Percentiles rank a stretch among this genome's conserved stretches.
Evolutionary conservation across 2,888 invertebrate genomes (phyloP).

Genomic region (Microctonus hyperodae): DNA sequence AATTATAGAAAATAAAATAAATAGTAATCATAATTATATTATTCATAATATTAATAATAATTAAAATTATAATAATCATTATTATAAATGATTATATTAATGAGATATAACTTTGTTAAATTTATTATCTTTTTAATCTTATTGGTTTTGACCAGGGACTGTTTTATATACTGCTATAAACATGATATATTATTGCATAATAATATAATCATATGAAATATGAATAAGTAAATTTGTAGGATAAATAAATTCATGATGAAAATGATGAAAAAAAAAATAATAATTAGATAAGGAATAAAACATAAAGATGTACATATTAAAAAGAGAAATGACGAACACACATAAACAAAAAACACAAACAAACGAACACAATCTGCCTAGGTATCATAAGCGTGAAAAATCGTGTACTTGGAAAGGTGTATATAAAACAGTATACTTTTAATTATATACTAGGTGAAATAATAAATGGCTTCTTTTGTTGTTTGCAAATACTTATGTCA

Average conservation of each 20-base stretch:
- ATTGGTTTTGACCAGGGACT: slow-evolving; percentile 62
- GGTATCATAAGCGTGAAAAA: slow-evolving; percentile 55
- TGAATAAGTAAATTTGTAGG: slow-evolving; percentile 18
- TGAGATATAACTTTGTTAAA: slow-evolving; percentile 60
- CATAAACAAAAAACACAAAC: slow-evolving; percentile 48
- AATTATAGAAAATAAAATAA: slow-evolving; percentile 46
- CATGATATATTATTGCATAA: slow-evolving; percentile 56
- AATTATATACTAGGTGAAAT: slow-evolving; percentile 61
- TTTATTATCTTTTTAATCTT: slow-evolving; percentile 59
- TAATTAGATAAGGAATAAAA: slow-evolving; percentile 16
- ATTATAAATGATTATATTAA: slow-evolving; percentile 45
- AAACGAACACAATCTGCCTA: slow-evolving; percentile 57
- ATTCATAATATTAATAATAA: slow-evolving; percentile 8
- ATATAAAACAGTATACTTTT: slow-evolving; percentile 64
- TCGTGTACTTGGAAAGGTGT: slow-evolving; percentile 62
- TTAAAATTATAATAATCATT: not conserved
- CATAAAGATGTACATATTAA: slow-evolving; percentile 38
- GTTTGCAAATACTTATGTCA: slow-evolving; percentile 54
- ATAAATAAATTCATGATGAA: slow-evolving; percentile 24
- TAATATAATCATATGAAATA: slow-evolving; percentile 52
- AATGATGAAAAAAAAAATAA: slow-evolving; percentile 38
- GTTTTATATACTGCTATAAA: slow-evolving; percentile 61
- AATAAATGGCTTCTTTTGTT: slow-evolving; percentile 63
- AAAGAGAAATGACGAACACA: slow-evolving; percentile 34
- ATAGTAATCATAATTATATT: not conserved